phyloP scores from a whole-genome alignment of 2,113 vertebrate genomes.

The Raja brachyura region DNA sequence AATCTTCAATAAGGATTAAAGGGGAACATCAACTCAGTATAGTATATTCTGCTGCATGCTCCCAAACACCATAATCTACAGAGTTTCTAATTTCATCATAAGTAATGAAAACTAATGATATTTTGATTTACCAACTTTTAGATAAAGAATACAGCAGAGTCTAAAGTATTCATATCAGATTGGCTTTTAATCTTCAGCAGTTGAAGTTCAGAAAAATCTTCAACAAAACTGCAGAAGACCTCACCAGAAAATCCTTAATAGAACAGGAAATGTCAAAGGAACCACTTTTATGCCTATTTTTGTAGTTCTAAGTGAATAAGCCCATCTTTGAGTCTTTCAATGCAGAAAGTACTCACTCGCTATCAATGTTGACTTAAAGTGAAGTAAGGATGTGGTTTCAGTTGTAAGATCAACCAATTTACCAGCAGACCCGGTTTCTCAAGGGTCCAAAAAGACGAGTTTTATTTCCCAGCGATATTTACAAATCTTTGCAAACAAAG shows the following conservation, averaged over 20 bases:
- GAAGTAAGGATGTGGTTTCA: constrained; percentile 35
- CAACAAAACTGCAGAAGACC: not conserved
- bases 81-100: not conserved
- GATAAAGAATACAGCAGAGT: not conserved
- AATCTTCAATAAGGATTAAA: not conserved
- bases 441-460: not conserved
- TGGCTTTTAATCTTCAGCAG: not conserved
- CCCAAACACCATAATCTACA: not conserved
- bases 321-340: not conserved
- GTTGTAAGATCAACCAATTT: constrained; percentile 21
- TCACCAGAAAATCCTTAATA: too few species aligned
- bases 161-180: not conserved
- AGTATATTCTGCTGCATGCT: not conserved
- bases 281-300: not conserved
- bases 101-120: not conserved
- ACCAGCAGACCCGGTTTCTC: constrained; percentile 27
- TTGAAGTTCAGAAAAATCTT: not conserved
- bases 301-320: not conserved
- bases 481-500: constrained; percentile 2
- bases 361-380: not conserved
- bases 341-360: not conserved
- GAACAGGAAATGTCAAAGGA: constrained; percentile 11
- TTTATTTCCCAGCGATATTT: constrained; percentile 10
- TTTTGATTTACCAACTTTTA: not conserved
- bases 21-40: not conserved